Conservation (phyloP, 2,113 vertebrate species). For the Lepisosteus oculatus region DNA sequence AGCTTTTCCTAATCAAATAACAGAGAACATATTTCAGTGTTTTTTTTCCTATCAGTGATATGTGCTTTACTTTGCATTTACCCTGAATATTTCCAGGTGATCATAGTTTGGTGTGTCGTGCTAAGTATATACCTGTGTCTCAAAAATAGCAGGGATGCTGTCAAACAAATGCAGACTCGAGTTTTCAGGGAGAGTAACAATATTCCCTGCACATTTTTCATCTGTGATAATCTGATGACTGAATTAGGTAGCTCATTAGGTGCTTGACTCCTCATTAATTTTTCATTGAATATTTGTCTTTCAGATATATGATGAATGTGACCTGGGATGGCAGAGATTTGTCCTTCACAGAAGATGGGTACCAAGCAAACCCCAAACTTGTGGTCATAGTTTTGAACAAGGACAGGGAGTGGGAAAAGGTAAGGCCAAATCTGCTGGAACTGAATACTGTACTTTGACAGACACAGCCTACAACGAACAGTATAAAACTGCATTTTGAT, state of each 20-base stretch:
- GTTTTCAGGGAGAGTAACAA: constrained; percentile 3
- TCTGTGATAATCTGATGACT: constrained; percentile 11
- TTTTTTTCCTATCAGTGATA: no score
- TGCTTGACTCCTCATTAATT: constrained; percentile 47
- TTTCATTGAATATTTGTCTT: constrained; percentile 43
- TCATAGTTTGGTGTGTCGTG: no score
- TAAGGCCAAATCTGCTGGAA: constrained; percentile 47
- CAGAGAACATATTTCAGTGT: no score
- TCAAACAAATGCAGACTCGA: neutral
- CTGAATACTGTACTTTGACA: neutral
- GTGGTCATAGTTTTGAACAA: constrained; percentile 96
- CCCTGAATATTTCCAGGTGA: no score
- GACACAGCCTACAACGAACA: no score
- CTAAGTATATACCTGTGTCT: neutral
- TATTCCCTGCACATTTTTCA: constrained; percentile 14
- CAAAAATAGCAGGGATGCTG: neutral
- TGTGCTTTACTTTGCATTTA: no score
- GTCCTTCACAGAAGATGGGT: constrained; percentile 96
- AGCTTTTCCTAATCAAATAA: neutral
- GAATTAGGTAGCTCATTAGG: constrained; percentile 34
- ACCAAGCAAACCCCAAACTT: constrained; percentile 89
- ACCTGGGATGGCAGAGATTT: constrained; percentile 93
- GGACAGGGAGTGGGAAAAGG: constrained; percentile 96
- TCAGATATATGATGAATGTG: constrained; percentile 97
- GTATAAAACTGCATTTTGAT: no score